Percentiles rank a stretch among this genome's conserved stretches.
phyloP scores from a whole-genome alignment of 2,888 invertebrate species.

The Lymantria dispar region DNA sequence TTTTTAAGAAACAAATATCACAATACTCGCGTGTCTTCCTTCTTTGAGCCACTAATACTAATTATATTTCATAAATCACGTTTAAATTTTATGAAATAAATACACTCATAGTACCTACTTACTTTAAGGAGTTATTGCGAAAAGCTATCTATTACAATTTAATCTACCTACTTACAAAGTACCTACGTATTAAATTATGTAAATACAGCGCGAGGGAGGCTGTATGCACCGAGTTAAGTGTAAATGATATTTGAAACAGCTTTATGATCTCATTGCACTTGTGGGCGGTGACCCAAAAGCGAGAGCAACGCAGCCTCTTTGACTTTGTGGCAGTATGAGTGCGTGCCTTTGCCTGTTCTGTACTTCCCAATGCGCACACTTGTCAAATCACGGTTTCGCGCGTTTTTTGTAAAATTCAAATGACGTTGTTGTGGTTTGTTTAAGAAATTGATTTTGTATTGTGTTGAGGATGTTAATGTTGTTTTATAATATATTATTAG shows the following conservation, averaged over 20 bases:
- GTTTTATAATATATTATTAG: not conserved
- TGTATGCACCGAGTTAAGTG: slow-evolving; percentile 50
- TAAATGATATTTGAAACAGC: slow-evolving; percentile 65
- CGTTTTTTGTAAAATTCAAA: slow-evolving; percentile 11
- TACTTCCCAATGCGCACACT: slow-evolving; percentile 20
- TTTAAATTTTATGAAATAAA: not conserved
- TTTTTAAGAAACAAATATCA: no score
- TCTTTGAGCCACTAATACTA: no score
- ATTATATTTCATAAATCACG: no score
- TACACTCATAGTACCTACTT: not conserved
- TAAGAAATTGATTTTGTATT: not conserved
- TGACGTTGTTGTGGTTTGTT: not conserved
- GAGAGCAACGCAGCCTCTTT: slow-evolving; percentile 36
- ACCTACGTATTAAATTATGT: slow-evolving; percentile 37
- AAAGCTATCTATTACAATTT: slow-evolving; percentile 6
- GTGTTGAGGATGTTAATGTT: slow-evolving; percentile 1
- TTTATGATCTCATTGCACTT: slow-evolving; percentile 74
- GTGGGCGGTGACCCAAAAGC: slow-evolving; percentile 73
- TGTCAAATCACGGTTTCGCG: slow-evolving; percentile 27
- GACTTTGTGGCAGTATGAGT: slow-evolving; percentile 48
- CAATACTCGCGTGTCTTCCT: no score
- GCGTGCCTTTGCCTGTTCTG: slow-evolving; percentile 48
- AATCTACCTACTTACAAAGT: slow-evolving; percentile 21
- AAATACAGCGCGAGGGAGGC: slow-evolving; percentile 11
- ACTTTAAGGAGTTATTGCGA: slow-evolving; percentile 1